A percentile compares a stretch with the other conserved stretches of the same genome.
Conservation (phyloP, 2,113 vertebrate genomes). For the Leucosticte australis region DNA sequence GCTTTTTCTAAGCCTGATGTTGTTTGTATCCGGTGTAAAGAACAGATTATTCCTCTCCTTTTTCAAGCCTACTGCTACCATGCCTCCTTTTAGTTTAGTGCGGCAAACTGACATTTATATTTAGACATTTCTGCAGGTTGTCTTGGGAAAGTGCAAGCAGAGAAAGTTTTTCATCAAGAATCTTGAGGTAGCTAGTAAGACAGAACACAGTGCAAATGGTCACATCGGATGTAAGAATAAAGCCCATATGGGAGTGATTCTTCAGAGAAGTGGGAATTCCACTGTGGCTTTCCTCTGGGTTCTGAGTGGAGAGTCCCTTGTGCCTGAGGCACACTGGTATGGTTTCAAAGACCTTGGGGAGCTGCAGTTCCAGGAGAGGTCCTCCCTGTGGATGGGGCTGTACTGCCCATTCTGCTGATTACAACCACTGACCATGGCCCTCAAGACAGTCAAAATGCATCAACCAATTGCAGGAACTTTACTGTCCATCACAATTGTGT, state of each 20-base stretch:
- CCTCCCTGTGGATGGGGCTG: not conserved
- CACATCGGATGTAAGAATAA: fast-evolving
- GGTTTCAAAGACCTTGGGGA: not conserved
- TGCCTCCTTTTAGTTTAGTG: not conserved
- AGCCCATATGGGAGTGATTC: too few species aligned
- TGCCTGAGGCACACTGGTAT: fast-evolving
- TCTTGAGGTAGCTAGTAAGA: not conserved
- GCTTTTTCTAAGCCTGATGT: not conserved
- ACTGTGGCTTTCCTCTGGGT: not conserved
- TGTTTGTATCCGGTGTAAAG: not conserved
- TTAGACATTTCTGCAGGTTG: not conserved
- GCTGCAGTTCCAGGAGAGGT: not conserved
- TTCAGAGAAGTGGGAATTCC: not conserved
- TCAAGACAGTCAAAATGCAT: not conserved
- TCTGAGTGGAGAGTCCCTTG: not conserved
- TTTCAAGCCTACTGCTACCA: not conserved
- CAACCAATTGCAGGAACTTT: not conserved
- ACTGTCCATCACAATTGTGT: not conserved
- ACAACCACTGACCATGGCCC: fast-evolving
- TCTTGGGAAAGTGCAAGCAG: not conserved
- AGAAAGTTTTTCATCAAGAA: not conserved
- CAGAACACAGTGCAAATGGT: not conserved
- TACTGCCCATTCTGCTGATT: fast-evolving
- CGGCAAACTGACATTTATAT: not conserved
- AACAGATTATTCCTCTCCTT: not conserved